Conservation (phyloP, 1,140 invertebrate species). For the Physella acuta region DNA sequence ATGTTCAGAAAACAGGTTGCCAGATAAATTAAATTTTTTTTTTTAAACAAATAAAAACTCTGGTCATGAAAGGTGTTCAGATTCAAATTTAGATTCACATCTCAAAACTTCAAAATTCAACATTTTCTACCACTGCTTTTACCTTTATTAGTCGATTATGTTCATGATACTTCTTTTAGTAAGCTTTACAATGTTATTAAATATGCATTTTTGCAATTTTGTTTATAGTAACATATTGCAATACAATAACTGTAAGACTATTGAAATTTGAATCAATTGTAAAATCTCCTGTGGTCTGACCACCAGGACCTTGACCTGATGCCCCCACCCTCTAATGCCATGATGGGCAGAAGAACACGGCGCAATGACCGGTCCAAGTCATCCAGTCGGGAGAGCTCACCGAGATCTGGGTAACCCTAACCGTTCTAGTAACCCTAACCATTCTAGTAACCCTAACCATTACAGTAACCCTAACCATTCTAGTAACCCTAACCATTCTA, state of each 20-base stretch:
- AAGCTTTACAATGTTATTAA: too few species aligned
- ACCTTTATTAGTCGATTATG: not conserved
- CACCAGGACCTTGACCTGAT: not conserved
- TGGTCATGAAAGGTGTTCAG: not conserved
- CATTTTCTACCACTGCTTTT: too few species aligned
- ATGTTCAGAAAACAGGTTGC: not conserved
- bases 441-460: too few species aligned
- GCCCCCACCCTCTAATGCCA: conserved; percentile 14
- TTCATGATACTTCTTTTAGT: not conserved
- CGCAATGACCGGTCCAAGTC: conserved; percentile 5
- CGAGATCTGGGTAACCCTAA: not conserved
- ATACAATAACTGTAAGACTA: not conserved
- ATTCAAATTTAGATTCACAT: too few species aligned
- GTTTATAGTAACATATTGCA: not conserved
- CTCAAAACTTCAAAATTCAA: too few species aligned
- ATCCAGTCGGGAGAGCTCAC: not conserved
- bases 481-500: too few species aligned
- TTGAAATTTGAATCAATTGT: not conserved
- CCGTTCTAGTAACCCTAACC: too few species aligned
- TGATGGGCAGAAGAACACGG: not conserved
- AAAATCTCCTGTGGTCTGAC: not conserved
- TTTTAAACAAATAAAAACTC: not conserved
- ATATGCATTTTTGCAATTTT: not conserved
- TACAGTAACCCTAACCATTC: too few species aligned
- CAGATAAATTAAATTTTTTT: not conserved